Evolutionary conservation across 2,113 vertebrate species (phyloP), one percentile per base, ranked within the genome.

Genomic region (Eonycteris spelaea): DNA sequence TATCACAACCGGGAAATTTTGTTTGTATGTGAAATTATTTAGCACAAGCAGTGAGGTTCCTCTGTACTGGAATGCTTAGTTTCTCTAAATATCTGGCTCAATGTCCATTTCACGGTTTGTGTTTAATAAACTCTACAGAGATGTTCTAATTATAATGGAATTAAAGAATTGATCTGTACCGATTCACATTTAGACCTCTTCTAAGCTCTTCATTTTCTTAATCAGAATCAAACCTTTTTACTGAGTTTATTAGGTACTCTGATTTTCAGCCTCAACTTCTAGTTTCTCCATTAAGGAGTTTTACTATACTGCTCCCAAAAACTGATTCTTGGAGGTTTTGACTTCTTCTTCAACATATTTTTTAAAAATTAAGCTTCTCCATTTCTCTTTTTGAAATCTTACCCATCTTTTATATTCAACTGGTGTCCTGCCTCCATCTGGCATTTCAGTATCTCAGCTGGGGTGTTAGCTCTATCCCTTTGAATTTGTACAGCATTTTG

Each of bases 171-270:
- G 4, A 91, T 94, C 79, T 91, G 28, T 30, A 70, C 48, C 7
- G 18, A 30, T 82, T 96, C 61, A 78, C 68, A 91, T 89, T 88
- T 78, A 94, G 70, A 51, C 48, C 67, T 91, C 7, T 59, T 13
- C 15, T 90, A 95, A 95, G 43, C 70, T 96, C 73, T 95, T 96
- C 59, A 67, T 91, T 96, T 91, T 79, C 67, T 93, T 88, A 86
- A 86, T 94, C 55, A 88, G 71, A 95, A 91, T 74, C 30, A 96
- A 57, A 48, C 26, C 26, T 77, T 94, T 97, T 77, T 73, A 73
- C n/a, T 73, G 71, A 67, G 13, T 85, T 88, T 86, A 8, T 82
- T 92, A 86, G 82, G 26, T 59, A 73, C 1, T 21, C 74, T 79
- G 28, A 55, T 90, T 92, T 75, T 94, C 30, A 75, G 45, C 35